phyloP scores from a whole-genome alignment of 1,140 invertebrate species.

The Tetramorium parvispinum region DNA sequence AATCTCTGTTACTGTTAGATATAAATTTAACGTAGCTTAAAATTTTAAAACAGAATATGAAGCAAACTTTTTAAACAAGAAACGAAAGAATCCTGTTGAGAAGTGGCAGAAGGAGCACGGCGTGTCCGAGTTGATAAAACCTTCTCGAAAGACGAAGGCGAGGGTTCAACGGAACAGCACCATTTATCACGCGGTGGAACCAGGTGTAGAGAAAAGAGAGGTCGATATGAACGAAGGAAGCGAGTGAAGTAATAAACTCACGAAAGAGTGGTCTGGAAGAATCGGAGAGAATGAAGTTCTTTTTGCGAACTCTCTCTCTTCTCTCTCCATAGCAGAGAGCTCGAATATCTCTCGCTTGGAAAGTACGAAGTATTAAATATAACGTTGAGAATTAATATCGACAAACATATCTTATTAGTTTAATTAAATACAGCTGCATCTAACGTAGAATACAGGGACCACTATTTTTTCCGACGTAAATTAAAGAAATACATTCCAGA shows the following conservation, averaged over 20 bases:
- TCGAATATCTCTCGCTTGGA: constrained; percentile 40
- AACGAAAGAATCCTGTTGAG: constrained; percentile 50
- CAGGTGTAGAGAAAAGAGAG: constrained; percentile 71
- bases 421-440: background rate
- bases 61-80: constrained; percentile 36
- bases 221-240: constrained; percentile 57
- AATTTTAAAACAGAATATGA: constrained; percentile 2
- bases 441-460: background rate
- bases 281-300: constrained; percentile 58
- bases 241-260: constrained; percentile 71
- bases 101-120: constrained; percentile 54
- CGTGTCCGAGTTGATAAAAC: constrained; percentile 81
- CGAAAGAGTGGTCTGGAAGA: constrained; percentile 61
- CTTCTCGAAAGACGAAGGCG: constrained; percentile 73
- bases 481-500: background rate
- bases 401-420: background rate
- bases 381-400: background rate
- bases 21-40: constrained; percentile 15
- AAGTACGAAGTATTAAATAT: background rate
- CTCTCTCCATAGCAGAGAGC: background rate
- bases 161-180: constrained; percentile 76
- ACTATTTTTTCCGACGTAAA: background rate
- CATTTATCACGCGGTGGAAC: constrained; percentile 80
- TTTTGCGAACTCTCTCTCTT: constrained; percentile 12
- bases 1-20: background rate